Evolutionary conservation across 2,888 invertebrate species (phyloP).

Genomic region (Phytoseiulus persimilis): DNA sequence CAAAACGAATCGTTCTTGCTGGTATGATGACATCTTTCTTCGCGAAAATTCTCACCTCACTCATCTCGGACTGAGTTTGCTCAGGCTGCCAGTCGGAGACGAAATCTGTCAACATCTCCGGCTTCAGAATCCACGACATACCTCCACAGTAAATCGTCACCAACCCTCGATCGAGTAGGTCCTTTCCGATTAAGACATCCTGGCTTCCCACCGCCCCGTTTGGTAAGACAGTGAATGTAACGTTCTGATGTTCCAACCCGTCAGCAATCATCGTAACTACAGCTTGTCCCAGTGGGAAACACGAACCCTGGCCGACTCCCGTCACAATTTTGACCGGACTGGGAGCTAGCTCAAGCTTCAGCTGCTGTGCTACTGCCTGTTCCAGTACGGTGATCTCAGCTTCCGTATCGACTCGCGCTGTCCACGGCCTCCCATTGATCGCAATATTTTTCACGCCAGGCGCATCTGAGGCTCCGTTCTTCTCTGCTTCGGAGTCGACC

Average conservation of each 20-base stretch:
- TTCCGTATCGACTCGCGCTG: background rate
- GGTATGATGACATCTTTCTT: background rate
- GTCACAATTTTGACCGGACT: background rate
- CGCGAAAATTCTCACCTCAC: too few species aligned
- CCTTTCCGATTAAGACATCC: background rate
- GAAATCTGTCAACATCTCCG: too few species aligned
- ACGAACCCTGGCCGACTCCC: background rate
- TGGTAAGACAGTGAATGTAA: background rate
- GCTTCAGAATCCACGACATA: too few species aligned
- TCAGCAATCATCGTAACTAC: too few species aligned
- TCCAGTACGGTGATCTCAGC: background rate
- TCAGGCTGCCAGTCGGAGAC: too few species aligned
- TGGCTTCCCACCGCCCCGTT: background rate
- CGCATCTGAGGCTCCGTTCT: too few species aligned
- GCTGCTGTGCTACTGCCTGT: background rate
- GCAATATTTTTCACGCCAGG: too few species aligned
- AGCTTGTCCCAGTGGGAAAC: background rate
- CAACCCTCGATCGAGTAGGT: background rate
- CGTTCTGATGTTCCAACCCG: background rate
- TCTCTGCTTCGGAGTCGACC: too few species aligned
- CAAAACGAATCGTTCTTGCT: background rate
- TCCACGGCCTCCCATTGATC: background rate
- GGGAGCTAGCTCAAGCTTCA: background rate
- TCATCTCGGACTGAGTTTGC: too few species aligned
- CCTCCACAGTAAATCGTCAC: background rate